A percentile compares a stretch with the other conserved stretches of the same genome.
These are phyloP conservation scores for Popillia japonica DNA, from an alignment of 1,140 invertebrate genomes.

Conservation along the genomic window DNA sequence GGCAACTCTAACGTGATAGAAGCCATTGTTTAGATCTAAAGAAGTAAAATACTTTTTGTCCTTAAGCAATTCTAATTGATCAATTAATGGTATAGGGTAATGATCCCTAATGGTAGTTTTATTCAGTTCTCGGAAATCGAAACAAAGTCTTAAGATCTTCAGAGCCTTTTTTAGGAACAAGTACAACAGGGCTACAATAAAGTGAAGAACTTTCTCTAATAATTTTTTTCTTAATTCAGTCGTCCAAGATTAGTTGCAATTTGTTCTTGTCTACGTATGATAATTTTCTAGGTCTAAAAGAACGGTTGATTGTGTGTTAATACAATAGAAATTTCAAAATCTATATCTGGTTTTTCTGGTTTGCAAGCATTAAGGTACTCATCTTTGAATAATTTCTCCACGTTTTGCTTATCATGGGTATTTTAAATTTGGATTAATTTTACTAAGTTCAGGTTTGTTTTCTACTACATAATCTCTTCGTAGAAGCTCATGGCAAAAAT, in stretches of 20 bases:
- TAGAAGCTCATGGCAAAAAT: too few species aligned
- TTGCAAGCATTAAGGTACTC: neutral
- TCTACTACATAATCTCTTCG: too few species aligned
- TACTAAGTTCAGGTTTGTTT: too few species aligned
- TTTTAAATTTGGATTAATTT: neutral
- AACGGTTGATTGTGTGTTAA: slow-evolving; percentile 10
- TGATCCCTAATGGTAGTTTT: neutral
- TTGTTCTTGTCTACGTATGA: neutral
- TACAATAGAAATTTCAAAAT: slow-evolving; percentile 15
- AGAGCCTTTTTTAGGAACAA: neutral
- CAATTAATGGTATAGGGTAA: slow-evolving; percentile 37
- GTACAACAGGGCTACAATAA: neutral
- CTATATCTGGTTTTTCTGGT: neutral
- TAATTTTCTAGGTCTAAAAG: neutral
- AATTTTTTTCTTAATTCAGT: neutral
- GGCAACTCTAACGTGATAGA: slow-evolving; percentile 49
- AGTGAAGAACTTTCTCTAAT: neutral
- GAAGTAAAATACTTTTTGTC: slow-evolving; percentile 47
- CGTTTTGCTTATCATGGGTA: neutral
- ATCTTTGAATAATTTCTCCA: neutral
- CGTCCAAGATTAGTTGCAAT: neutral
- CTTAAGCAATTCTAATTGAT: slow-evolving; percentile 53
- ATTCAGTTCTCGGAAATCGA: neutral
- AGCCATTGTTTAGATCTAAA: slow-evolving; percentile 50
- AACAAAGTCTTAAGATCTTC: neutral